Base-by-base conservation (phyloP, 2,888 invertebrate genomes). In the Spisula subtruncata region DNA sequence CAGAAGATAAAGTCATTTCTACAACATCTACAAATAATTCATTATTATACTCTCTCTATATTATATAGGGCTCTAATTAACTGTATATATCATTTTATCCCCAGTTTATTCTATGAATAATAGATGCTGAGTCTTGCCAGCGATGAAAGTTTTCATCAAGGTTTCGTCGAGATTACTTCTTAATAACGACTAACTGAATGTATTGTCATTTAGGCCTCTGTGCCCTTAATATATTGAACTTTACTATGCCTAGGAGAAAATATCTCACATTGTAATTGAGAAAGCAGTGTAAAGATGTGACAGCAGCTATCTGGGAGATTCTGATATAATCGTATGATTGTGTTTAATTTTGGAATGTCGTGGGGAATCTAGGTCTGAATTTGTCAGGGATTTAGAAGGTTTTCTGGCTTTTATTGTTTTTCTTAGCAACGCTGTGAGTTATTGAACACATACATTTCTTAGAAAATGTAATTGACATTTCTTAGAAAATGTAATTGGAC, bases 201-300 rank as follows among this genome's bases (percentile, higher is more conserved):
- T 85, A 54, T 80, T 56, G 80, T 41, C 54, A 80, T 85, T 29
- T 32, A 75, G 80, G 48, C 56, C 56, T 35, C 35, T 16, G 20
- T 32, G 20, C 79, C 51, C 20, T 12, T 56, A 35, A 54, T 85
- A 35, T 85, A 85, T 85, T 85, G 85, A 85, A 80, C 85, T 85
- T 85, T 56, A 35, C n/a, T 54, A 54, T 80, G 48, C 85, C 79
- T 56, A n/a, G 8, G 84, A 29, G 84, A 84, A 14, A 46, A 71
- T 75, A 71, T 84, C 51, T 83, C 66, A n/a, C n/a, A 51, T 60
- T 75, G 1, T 25, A 75, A 75, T 84, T 75, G 75, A 18, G 75
- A 75, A 75, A 75, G 10, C 32, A 75, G 16, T 75, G 32, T 35
- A 75, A 41, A 25, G 32, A 75, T 75, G 16, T 29, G 75, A 75